Evolutionary conservation across 2,797 vertebrate genomes (phyloP).

Genomic region (Limosa lapponica): DNA sequence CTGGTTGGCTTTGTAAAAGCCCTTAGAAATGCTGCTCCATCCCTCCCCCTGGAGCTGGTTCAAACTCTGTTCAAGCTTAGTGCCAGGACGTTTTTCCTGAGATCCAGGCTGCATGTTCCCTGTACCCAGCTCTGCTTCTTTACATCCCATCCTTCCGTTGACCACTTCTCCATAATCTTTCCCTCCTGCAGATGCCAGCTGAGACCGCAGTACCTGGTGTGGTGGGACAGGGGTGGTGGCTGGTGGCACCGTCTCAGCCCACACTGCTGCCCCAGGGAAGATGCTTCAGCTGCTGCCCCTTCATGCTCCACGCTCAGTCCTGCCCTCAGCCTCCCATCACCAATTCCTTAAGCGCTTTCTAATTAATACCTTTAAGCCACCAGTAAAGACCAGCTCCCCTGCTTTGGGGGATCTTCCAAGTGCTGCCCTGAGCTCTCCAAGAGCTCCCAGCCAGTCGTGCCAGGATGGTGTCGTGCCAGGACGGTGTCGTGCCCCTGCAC

Average conservation of each 20-base stretch:
- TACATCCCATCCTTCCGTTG: neutral
- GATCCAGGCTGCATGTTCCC: neutral
- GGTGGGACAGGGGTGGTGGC: neutral
- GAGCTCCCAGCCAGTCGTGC: rapidly evolving
- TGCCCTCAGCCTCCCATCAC: neutral
- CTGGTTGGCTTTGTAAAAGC: neutral
- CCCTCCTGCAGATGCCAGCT: neutral
- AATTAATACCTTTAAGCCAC: neutral
- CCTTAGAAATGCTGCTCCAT: neutral
- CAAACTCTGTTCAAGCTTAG: neutral
- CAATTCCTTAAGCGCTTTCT: neutral
- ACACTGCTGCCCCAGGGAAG: rapidly evolving
- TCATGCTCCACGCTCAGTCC: rapidly evolving
- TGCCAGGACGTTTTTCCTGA: neutral
- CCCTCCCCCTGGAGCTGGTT: neutral
- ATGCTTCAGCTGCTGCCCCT: neutral
- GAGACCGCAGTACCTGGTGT: rapidly evolving
- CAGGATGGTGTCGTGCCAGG: neutral
- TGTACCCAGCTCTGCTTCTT: neutral
- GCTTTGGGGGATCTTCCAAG: neutral
- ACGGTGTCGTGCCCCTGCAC: neutral
- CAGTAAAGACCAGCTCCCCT: neutral
- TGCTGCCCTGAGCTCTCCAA: neutral
- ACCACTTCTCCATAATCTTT: neutral
- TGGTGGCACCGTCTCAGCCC: neutral